These are phyloP conservation scores for Bothrops jararaca DNA, from an alignment of 2,113 vertebrate species.

Conservation along the genomic window DNA sequence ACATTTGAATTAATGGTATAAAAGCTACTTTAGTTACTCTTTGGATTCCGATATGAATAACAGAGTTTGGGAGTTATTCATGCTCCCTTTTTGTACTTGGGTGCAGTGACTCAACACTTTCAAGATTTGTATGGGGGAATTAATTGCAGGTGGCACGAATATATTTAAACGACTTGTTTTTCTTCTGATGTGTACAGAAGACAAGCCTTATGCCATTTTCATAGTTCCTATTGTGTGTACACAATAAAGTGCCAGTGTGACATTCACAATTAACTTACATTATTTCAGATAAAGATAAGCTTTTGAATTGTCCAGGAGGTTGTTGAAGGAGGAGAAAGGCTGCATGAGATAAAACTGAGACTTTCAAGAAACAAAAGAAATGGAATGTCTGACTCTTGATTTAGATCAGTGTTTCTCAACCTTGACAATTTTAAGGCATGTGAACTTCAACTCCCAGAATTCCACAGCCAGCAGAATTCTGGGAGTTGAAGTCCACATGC, in stretches of 20 bases:
- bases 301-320: not conserved
- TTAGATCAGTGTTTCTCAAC: too few relatives aligned
- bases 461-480: too few relatives aligned
- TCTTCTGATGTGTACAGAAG: not conserved
- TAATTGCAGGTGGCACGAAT: not conserved
- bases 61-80: not conserved
- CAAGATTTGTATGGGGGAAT: not conserved
- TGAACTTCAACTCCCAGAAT: too few relatives aligned
- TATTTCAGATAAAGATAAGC: constrained; percentile 38
- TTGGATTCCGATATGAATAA: not conserved
- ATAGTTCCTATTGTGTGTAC: not conserved
- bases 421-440: too few relatives aligned
- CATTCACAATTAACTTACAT: constrained; percentile 47
- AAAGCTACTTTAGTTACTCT: constrained; percentile 40
- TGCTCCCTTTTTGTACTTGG: not conserved
- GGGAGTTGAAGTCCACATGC: too few relatives aligned
- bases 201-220: not conserved
- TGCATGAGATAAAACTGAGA: constrained; percentile 20
- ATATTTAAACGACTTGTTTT: not conserved
- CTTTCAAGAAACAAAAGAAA: constrained; percentile 9
- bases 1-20: constrained; percentile 47
- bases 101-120: not conserved
- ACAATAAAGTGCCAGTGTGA: not conserved
- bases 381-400: not conserved
- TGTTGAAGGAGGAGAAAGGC: not conserved